Percentiles rank a stretch among this genome's conserved stretches.
Evolutionary conservation across 2,888 invertebrate genomes (phyloP).

Genomic region (Synergus umbraculus): DNA sequence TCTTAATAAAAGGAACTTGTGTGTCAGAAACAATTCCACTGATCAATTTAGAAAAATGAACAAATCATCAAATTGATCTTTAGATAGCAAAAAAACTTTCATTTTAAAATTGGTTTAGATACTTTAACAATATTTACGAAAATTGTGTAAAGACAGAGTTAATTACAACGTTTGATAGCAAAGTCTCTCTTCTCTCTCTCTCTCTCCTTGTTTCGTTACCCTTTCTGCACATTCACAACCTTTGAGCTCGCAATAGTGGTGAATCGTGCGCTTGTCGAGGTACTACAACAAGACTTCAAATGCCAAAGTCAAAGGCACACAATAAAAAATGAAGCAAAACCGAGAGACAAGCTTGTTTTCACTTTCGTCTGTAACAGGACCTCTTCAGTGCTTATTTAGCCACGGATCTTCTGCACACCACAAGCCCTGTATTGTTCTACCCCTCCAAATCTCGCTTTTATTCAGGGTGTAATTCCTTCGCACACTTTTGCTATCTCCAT

Average conservation of each 20-base stretch:
- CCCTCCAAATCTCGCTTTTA: slow-evolving; percentile 25
- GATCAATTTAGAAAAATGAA: background rate
- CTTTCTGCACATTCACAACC: slow-evolving; percentile 11
- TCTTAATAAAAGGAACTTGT: background rate
- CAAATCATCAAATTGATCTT: no score
- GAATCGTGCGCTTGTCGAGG: background rate
- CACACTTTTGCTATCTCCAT: background rate
- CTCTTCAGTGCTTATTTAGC: slow-evolving; percentile 8
- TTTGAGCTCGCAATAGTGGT: slow-evolving; percentile 19
- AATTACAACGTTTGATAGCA: slow-evolving; percentile 18
- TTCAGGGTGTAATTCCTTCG: background rate
- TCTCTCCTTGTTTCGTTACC: background rate
- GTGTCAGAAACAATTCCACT: background rate
- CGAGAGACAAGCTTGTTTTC: slow-evolving; percentile 11
- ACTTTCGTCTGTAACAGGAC: slow-evolving; percentile 4
- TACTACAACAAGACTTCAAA: slow-evolving; percentile 21
- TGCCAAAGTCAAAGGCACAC: slow-evolving; percentile 11
- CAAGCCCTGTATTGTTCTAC: slow-evolving; percentile 2
- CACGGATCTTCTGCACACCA: slow-evolving; percentile 8
- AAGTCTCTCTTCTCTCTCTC: background rate
- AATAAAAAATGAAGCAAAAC: slow-evolving; percentile 27
- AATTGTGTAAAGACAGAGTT: slow-evolving; percentile 21
- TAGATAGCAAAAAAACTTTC: no score
- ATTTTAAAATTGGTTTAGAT: no score
- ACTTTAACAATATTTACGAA: background rate